A percentile compares a stretch with the other conserved stretches of the same genome.
Evolutionary conservation across 2,113 vertebrate species (phyloP).

Genomic region (Crocuta crocuta): DNA sequence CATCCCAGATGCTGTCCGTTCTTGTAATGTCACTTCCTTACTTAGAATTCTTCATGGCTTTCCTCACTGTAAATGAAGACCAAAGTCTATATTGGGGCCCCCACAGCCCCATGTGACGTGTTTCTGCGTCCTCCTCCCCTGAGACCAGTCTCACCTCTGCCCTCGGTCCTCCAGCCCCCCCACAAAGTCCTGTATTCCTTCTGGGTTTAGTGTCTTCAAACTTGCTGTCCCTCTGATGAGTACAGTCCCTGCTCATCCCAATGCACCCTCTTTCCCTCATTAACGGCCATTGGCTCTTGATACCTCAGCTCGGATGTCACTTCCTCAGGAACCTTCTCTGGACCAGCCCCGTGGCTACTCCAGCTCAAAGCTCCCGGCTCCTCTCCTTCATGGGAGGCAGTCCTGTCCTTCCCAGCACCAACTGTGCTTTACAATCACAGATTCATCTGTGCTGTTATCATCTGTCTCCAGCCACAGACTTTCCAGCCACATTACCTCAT

Average conservation of each 20-base stretch:
- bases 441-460: background rate
- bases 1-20: background rate
- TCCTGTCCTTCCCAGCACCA: background rate
- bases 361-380: background rate
- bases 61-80: background rate
- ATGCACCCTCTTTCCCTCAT: too few relatives aligned
- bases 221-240: background rate
- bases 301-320: background rate
- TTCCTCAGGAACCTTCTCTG: background rate
- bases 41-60: background rate
- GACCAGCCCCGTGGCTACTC: rapidly evolving
- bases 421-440: rapidly evolving
- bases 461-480: background rate
- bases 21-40: background rate
- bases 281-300: background rate
- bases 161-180: background rate
- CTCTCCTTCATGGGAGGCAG: background rate
- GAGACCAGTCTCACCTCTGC: too few relatives aligned
- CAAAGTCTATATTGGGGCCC: background rate
- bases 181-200: background rate
- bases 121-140: too few relatives aligned
- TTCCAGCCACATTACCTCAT: background rate
- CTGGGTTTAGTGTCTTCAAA: background rate
- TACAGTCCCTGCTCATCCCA: background rate
- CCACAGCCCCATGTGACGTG: background rate